These are phyloP conservation scores for Urophycis tenuis DNA, from an alignment of 2,797 vertebrate genomes.

Conservation along the genomic window DNA sequence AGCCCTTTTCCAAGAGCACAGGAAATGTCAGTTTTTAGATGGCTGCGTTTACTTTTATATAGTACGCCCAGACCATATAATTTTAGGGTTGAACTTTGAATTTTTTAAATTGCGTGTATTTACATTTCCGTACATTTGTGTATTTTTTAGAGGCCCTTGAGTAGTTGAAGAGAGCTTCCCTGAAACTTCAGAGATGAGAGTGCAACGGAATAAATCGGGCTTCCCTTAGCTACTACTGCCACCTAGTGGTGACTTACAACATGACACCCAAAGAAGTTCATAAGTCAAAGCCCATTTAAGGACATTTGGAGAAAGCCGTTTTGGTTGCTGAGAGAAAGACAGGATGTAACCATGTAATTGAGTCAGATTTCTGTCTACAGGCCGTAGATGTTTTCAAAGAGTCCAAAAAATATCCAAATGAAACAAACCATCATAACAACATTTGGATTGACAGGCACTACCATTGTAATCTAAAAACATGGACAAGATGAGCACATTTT, in stretches of 20 bases:
- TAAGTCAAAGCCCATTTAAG: background rate
- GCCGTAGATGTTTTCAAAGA: background rate
- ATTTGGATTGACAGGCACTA: background rate
- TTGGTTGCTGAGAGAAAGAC: background rate
- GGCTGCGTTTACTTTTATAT: background rate
- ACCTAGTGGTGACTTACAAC: conserved; percentile 50
- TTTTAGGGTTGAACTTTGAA: background rate
- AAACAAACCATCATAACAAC: background rate
- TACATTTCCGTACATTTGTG: background rate
- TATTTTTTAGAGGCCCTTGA: background rate
- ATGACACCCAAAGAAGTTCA: background rate
- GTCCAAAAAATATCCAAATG: background rate
- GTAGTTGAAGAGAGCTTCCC: background rate
- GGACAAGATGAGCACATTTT: background rate
- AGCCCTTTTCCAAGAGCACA: background rate
- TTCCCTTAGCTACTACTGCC: conserved; percentile 48
- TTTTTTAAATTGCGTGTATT: no score
- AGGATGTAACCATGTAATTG: background rate
- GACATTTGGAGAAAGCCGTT: background rate
- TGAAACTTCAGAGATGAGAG: background rate
- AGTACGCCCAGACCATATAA: background rate
- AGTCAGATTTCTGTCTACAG: background rate
- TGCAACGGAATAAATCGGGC: background rate
- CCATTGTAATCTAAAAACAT: background rate
- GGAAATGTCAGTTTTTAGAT: background rate